phyloP scores from a whole-genome alignment of 1,140 invertebrate species.

The Bombus affinis region DNA sequence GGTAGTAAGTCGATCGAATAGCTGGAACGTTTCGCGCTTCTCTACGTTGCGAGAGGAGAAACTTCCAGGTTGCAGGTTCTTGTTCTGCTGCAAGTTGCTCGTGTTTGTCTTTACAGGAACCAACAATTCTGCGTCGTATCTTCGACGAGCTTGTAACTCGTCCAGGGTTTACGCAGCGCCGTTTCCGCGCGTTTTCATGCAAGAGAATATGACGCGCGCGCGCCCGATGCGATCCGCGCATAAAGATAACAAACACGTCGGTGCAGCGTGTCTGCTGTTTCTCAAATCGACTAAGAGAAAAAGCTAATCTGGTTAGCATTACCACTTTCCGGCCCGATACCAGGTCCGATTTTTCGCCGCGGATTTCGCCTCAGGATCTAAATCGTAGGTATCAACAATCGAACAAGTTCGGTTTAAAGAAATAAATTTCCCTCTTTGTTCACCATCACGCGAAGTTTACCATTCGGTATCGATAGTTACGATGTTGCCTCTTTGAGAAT shows the following conservation, averaged over 20 bases:
- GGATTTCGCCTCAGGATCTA: background rate
- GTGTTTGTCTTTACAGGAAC: constrained; percentile 57
- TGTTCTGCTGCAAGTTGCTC: background rate
- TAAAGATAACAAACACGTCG: constrained; percentile 79
- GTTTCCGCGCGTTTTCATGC: constrained; percentile 62
- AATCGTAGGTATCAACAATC: constrained; percentile 19
- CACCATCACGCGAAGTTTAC: background rate
- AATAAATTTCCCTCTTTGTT: background rate
- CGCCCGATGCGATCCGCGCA: constrained; percentile 69
- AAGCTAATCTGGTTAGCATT: constrained; percentile 64
- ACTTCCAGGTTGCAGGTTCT: background rate
- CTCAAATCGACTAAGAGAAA: constrained; percentile 59
- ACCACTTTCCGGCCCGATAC: constrained; percentile 26
- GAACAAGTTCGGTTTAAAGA: background rate
- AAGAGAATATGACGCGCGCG: constrained; percentile 68
- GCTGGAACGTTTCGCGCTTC: background rate
- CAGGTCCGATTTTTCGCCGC: constrained; percentile 6
- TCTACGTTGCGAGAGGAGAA: background rate
- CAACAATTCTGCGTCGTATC: constrained; percentile 72
- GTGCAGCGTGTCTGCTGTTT: constrained; percentile 66
- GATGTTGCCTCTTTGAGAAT: background rate
- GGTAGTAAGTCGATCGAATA: background rate
- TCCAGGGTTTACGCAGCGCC: constrained; percentile 59
- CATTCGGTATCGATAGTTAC: background rate
- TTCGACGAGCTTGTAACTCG: constrained; percentile 68